Evolutionary conservation across 1,140 invertebrate species (phyloP), one percentile per base, ranked within the genome.

Genomic region (Caerostris extrusa): DNA sequence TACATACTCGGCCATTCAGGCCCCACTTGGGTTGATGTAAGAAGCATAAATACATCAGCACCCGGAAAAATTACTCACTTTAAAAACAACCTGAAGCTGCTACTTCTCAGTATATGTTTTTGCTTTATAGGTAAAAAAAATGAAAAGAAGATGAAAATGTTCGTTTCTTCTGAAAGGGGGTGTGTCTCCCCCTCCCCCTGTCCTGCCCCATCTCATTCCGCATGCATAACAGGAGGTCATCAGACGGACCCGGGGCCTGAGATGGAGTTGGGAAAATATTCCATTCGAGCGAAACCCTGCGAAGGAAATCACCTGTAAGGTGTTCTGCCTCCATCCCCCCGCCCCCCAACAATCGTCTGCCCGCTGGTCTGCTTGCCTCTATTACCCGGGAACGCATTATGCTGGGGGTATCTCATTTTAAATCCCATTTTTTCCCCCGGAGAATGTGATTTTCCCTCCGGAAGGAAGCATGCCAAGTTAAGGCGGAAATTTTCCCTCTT

Each of bases 121-220:
- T 34, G 34, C 34, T 34, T 2, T 1, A 34, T 34, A 34, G 34
- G 34, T 34, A 34, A 34, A 34, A 34, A n/a, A 34, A 34, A 34
- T 2, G 34, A 34, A 34, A 34, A 34, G 34, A 34, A 34, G 34
- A 34, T 34, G 10, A 19, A 82, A 53, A 2, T 7, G 14, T 56
- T 17, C 14, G 12, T 50, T 53, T 34, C 34, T 34, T 34, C 3
- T 7, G 10, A 50, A 53, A 77, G 69, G 19, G 34, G 34, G 3
- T 7, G 5, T 12, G 4, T 7, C 19, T 50, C 7, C 5, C 5
- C 8, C 19, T 12, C 2, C 34, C 3, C 67, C 67, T 6, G 19
- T 5, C 69, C 69, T 12, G 17, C 34, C 34, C 34, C 34, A 67
- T 14, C 97, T 3, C 97, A 97, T 95, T 95, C 97, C 69, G 96